Evolutionary conservation across 2,113 vertebrate species (phyloP).

Genomic region (Anguilla japonica): DNA sequence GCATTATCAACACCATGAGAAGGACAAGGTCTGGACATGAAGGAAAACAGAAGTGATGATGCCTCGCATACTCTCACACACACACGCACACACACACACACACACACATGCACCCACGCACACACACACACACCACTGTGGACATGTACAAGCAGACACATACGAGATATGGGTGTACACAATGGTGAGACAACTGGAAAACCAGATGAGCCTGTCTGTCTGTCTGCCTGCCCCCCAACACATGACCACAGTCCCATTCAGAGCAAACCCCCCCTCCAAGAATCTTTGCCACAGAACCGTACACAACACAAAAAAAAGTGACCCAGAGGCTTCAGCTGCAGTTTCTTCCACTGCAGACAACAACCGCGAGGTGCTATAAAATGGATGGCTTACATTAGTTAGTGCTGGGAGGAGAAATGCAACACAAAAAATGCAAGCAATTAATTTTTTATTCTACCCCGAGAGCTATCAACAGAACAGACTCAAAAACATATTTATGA

Average conservation of each 20-base stretch:
- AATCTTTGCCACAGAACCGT: not conserved
- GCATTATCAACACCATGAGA: not conserved
- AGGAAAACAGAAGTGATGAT: constrained; percentile 2
- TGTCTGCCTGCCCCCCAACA: constrained; percentile 33
- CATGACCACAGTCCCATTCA: constrained; percentile 41
- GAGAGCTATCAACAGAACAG: not conserved
- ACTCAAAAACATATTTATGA: not conserved
- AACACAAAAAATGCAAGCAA: not conserved
- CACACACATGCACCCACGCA: constrained; percentile 33
- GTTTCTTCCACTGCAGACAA: not conserved
- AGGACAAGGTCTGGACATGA: not conserved
- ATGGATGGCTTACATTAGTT: not conserved
- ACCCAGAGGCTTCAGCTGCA: constrained; percentile 21
- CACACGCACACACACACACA: constrained; percentile 14
- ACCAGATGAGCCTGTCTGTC: constrained; percentile 18
- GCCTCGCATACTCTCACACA: not conserved
- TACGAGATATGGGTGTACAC: constrained; percentile 29
- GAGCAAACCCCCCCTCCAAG: not conserved
- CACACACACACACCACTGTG: constrained; percentile 29
- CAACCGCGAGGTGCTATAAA: not conserved
- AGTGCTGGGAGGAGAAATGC: not conserved
- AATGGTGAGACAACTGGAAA: constrained; percentile 34
- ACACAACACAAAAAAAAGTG: constrained; percentile 10
- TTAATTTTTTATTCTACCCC: not conserved
- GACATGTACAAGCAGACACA: constrained; percentile 15